Evolutionary conservation across 2,888 invertebrate genomes (phyloP).

Genomic region (Phlogophora meticulosa): DNA sequence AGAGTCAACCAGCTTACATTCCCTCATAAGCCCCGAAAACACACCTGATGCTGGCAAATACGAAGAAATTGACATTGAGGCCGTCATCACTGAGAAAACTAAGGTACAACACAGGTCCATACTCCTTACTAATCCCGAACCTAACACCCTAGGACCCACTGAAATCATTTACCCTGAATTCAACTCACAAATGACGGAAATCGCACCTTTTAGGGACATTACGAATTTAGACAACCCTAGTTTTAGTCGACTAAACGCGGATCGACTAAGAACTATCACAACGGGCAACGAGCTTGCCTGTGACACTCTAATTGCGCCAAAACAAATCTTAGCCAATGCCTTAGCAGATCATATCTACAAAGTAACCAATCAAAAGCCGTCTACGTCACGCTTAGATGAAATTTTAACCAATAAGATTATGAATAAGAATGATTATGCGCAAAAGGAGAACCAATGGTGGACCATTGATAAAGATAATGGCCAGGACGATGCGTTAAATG

Average conservation of each 20-base stretch:
- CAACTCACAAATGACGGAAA: conserved; percentile 62
- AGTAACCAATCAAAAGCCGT: conserved; percentile 90
- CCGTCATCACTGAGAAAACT: conserved; percentile 83
- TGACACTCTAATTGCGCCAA: conserved; percentile 86
- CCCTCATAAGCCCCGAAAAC: conserved; percentile 84
- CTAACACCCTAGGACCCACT: conserved; percentile 71
- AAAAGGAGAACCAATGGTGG: conserved; percentile 87
- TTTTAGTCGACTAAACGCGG: conserved; percentile 87
- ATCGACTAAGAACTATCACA: conserved; percentile 83
- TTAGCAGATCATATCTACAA: conserved; percentile 89
- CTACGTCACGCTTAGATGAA: conserved; percentile 86
- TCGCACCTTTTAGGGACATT: conserved; percentile 77
- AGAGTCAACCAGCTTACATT: conserved; percentile 92
- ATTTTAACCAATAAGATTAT: conserved; percentile 88
- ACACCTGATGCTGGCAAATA: conserved; percentile 82
- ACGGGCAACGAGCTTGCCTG: conserved; percentile 79
- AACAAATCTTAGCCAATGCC: conserved; percentile 86
- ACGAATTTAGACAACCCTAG: conserved; percentile 85
- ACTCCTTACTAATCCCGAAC: conserved; percentile 85
- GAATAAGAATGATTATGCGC: conserved; percentile 67
- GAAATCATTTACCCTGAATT: conserved; percentile 61
- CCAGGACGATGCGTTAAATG: conserved; percentile 79
- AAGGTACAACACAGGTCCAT: conserved; percentile 91
- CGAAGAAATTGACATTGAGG: conserved; percentile 83
- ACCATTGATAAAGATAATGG: conserved; percentile 79